Percentiles rank a stretch among this genome's conserved stretches.
These are phyloP conservation scores for Cremastinae sp. DNA, from an alignment of 2,888 invertebrate genomes.

Conservation along the genomic window DNA sequence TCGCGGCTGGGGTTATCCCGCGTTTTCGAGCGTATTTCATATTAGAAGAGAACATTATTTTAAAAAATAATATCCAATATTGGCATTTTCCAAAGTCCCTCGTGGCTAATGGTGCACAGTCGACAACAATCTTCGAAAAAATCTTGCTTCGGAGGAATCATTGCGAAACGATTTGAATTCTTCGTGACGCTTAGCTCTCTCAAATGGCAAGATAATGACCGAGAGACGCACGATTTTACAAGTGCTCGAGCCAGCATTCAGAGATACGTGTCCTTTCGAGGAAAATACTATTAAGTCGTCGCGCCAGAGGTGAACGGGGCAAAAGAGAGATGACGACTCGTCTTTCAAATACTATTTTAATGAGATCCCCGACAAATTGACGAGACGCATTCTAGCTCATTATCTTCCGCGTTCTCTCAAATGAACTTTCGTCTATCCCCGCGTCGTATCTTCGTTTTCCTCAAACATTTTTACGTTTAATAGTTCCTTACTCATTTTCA, in stretches of 20 bases:
- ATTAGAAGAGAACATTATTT: background rate
- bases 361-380: conserved; percentile 1
- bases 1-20: conserved; percentile 8
- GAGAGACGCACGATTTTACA: background rate
- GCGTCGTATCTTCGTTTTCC: conserved; percentile 52
- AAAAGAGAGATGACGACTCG: no score
- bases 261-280: conserved; percentile 16
- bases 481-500: conserved; percentile 27
- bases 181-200: background rate
- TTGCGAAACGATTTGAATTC: background rate
- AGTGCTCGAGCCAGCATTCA: background rate
- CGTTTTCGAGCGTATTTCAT: background rate
- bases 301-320: no score
- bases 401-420: conserved; percentile 26
- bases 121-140: background rate
- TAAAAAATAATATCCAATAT: no score
- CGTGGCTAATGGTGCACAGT: no score
- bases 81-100: no score
- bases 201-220: conserved; percentile 28
- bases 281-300: conserved; percentile 42
- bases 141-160: background rate
- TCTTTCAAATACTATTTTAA: no score
- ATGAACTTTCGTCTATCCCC: conserved; percentile 19
- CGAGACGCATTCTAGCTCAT: conserved; percentile 2
- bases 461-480: conserved; percentile 19